phyloP scores from a whole-genome alignment of 2,797 vertebrate genomes.

The Xenentodon cancila region DNA sequence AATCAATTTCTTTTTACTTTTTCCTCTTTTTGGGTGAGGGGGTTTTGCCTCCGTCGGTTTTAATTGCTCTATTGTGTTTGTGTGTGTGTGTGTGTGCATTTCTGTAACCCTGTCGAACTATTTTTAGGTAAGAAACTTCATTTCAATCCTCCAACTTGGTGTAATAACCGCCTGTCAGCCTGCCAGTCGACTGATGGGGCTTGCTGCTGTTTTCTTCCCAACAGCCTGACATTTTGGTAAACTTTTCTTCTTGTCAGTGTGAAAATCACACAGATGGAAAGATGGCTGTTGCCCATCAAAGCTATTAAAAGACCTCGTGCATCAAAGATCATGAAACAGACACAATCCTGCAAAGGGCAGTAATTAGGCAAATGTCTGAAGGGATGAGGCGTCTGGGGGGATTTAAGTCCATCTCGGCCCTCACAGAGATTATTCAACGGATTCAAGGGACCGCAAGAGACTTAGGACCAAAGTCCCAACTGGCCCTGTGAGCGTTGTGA shows the following conservation, averaged over 20 bases:
- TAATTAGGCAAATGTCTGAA: neutral
- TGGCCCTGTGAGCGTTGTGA: too few species aligned
- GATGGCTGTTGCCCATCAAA: slow-evolving; percentile 40
- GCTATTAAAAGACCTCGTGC: slow-evolving; percentile 15
- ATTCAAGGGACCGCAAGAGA: too few species aligned
- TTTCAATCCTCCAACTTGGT: slow-evolving; percentile 48
- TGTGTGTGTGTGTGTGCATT: slow-evolving; percentile 19
- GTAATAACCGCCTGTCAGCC: slow-evolving; percentile 67
- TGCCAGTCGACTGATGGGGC: slow-evolving; percentile 51
- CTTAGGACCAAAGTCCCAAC: too few species aligned
- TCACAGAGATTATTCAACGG: too few species aligned
- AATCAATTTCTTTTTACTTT: slow-evolving; percentile 30
- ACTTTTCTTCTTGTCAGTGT: slow-evolving; percentile 28
- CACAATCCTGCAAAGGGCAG: slow-evolving; percentile 11
- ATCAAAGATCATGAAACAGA: slow-evolving; percentile 21
- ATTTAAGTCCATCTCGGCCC: too few species aligned
- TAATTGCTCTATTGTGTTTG: neutral
- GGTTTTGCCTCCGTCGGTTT: neutral
- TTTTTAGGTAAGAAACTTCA: slow-evolving; percentile 31
- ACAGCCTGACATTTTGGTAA: slow-evolving; percentile 48
- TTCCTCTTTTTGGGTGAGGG: neutral
- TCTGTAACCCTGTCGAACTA: slow-evolving; percentile 5
- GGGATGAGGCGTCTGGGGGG: too few species aligned
- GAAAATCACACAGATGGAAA: slow-evolving; percentile 37
- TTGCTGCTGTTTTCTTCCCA: slow-evolving; percentile 44